A percentile compares a stretch with the other conserved stretches of the same genome.
phyloP scores from a whole-genome alignment of 2,797 vertebrate species.

The Hirundo rustica region DNA sequence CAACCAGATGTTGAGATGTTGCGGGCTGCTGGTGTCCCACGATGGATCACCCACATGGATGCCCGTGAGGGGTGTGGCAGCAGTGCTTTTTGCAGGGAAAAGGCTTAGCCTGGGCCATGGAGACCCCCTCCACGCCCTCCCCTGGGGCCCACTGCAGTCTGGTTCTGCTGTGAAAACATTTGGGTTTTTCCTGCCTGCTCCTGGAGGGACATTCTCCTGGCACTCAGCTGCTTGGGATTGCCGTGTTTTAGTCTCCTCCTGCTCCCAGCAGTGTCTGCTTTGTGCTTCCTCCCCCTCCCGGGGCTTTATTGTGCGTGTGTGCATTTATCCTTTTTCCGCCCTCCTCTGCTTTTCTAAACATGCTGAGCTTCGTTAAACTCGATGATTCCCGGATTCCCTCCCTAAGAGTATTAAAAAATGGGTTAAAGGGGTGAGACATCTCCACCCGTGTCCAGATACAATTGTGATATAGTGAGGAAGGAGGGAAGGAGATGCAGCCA shows the following conservation, averaged over 20 bases:
- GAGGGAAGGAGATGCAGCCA: neutral
- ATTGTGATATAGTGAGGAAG: neutral
- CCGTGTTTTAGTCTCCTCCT: neutral
- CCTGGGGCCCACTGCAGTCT: neutral
- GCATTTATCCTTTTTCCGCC: neutral
- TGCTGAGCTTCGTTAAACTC: neutral
- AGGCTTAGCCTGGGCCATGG: neutral
- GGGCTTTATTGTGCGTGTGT: neutral
- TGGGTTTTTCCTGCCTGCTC: neutral
- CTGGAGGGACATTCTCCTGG: neutral
- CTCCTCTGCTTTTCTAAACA: neutral
- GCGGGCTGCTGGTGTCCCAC: neutral
- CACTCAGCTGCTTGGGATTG: too few species aligned
- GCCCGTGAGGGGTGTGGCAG: fast-evolving
- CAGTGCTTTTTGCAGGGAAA: neutral
- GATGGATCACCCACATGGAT: fast-evolving
- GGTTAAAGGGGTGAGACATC: neutral
- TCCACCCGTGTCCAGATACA: neutral
- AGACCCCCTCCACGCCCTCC: neutral
- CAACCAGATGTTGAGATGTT: neutral
- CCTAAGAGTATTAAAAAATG: neutral
- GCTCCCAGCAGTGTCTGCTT: neutral
- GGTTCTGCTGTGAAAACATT: neutral
- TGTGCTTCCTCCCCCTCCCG: neutral
- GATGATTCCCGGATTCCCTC: neutral